Evolutionary conservation across 37 sponge, comb jelly and placozoan species (phyloP).

Genomic region (Oopsacas minuta): DNA sequence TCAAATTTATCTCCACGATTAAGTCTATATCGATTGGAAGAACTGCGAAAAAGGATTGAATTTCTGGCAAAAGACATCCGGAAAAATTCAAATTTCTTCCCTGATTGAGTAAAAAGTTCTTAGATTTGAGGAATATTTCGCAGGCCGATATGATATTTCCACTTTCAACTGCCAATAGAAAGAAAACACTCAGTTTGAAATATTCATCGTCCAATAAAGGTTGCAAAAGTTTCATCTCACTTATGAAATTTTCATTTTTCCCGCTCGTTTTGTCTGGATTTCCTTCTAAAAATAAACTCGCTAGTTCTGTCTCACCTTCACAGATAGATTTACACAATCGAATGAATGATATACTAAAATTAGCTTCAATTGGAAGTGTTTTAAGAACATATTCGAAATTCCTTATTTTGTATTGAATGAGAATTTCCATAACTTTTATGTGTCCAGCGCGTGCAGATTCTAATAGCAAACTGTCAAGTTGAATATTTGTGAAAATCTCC

Average conservation of each 20-base stretch:
- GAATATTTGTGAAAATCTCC: not conserved
- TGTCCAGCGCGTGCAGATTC: not conserved
- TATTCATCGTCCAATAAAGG: not conserved
- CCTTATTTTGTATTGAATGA: slow-evolving; percentile 9
- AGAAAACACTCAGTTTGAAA: not conserved
- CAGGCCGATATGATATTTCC: not conserved
- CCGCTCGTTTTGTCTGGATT: not conserved
- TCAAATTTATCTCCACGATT: not conserved
- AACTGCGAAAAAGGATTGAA: not conserved
- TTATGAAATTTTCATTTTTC: not conserved
- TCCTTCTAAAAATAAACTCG: slow-evolving; percentile 8
- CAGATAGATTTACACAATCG: not conserved
- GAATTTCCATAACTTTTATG: slow-evolving; percentile 5
- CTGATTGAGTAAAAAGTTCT: not conserved
- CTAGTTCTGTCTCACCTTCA: not conserved
- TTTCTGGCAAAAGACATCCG: not conserved
- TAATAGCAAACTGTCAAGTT: not conserved
- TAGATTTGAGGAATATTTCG: not conserved
- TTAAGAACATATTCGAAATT: not conserved
- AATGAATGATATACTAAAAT: not conserved
- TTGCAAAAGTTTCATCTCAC: not conserved
- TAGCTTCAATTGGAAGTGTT: not conserved
- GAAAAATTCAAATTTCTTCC: slow-evolving; percentile 15
- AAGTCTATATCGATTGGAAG: slow-evolving; percentile 7
- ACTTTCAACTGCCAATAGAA: not conserved